Conservation (phyloP, 92 coral and sea anemone genomes). For the Nematostella vectensis region DNA sequence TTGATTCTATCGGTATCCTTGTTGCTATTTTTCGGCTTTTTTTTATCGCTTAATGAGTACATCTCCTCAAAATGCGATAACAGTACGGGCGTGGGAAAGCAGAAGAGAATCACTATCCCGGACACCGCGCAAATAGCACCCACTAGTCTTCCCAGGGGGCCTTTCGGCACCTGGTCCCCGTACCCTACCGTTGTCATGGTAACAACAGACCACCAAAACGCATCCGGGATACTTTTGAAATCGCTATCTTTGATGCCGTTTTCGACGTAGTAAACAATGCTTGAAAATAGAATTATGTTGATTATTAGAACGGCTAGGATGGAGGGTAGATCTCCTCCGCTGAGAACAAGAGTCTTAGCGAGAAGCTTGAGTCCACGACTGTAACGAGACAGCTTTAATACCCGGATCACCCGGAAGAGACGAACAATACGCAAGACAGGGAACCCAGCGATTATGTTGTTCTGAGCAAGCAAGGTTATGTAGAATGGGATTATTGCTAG, state of each 20-base stretch:
- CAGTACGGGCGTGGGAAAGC: constrained; percentile 88
- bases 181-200: constrained; percentile 98
- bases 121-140: constrained; percentile 82
- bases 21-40: constrained; percentile 11
- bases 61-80: constrained; percentile 85
- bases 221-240: constrained; percentile 87
- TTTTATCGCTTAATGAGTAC: constrained; percentile 28
- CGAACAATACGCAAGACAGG: constrained; percentile 67
- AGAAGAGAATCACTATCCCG: constrained; percentile 74
- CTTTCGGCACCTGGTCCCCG: constrained; percentile 95
- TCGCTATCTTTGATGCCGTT: constrained; percentile 47
- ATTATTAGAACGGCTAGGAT: constrained; percentile 62
- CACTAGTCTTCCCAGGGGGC: constrained; percentile 63
- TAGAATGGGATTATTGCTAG: constrained; percentile 77
- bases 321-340: constrained; percentile 82
- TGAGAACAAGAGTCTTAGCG: constrained; percentile 63
- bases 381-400: constrained; percentile 81
- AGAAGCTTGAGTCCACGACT: constrained; percentile 72
- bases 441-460: constrained; percentile 37
- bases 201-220: constrained; percentile 87
- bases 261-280: constrained; percentile 76
- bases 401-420: constrained; percentile 61
- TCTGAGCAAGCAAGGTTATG: constrained; percentile 39
- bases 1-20: neutral
- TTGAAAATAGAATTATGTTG: constrained; percentile 72